Base-by-base conservation (phyloP, 2,113 vertebrate species). In the Coptodon bakossiorum region DNA sequence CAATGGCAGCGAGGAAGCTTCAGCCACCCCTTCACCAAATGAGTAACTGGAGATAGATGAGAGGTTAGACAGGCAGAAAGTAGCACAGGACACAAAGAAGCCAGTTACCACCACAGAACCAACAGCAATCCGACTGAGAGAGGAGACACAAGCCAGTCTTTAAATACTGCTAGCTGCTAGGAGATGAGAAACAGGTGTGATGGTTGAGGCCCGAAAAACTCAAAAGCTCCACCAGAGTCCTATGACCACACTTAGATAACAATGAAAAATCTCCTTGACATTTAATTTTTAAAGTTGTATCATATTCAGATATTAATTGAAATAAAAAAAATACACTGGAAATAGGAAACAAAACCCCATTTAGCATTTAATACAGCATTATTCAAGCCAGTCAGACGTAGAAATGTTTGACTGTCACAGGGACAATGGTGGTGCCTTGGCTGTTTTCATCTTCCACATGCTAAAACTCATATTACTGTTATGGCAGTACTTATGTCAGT, bases 311-410 rank as follows among this genome's bases (percentile, higher is more conserved):
- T 68, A 3, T 68, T 6, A 68, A 40, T 68, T 68, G 12, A 68
- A 68, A 22, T 2, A 0, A 0, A 3, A 13, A 36, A 16, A 57
- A 19, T 4, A 68, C 10, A 22, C n/a, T 40, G 11, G 1, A 68
- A 40, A 68, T 68, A 8, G 6, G 36, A 40, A 40, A 40, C n/a
- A 22, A 40, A 38, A 0, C 7, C n/a, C 3, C 6, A 68, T 40
- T 68, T 9, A 22, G 34, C 19, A 40, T 68, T 68, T 68, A 68
- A 40, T 22, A 13, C 63, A 68, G n/a, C 7, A 24, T 40, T 68
- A 40, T 8, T 68, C 19, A 7, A 38, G 6, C 0, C 63, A 50
- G 16, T 6, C 45, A 38, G 0, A 66, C 2, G 0, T 12, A n/a
- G 61, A 66, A 38, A 66, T 38, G 61, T n/a, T 61, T 61, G 57